Evolutionary conservation across 2,888 invertebrate genomes (phyloP), one percentile per base, ranked within the genome.

Genomic region (Dryomyza anilis): DNA sequence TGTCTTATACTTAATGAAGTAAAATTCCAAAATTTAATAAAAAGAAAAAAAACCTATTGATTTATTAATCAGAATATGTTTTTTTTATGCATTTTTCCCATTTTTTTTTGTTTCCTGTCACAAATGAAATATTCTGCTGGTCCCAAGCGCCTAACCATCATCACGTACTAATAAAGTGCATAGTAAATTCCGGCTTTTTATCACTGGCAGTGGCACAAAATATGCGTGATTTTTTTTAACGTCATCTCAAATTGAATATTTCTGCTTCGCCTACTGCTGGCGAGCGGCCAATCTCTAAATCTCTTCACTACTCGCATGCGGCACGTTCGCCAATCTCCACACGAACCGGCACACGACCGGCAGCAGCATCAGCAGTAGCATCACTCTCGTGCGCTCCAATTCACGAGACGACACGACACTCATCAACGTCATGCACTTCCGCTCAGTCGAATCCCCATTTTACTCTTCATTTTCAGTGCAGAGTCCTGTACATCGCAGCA

Each of bases 231-330:
- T n/a, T n/a, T n/a, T n/a, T n/a, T n/a, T n/a, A n/a, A n/a, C n/a
- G n/a, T n/a, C 33, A 21, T 16, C 19, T 53, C 33, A 30, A 53
- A 21, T 53, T 53, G 30, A 33, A 53, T 53, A 30, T 33, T 53
- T 53, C 19, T 29, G 30, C 10, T 36, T 14, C 36, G 39, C 12
- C 39, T 56, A 39, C 36, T n/a, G n/a, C n/a, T n/a, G n/a, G n/a
- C n/a, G n/a, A n/a, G n/a, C n/a, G n/a, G n/a, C n/a, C n/a, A n/a
- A 36, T 6, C 6, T 23, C 36, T 36, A 39, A 56, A 56, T 39
- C 36, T 14, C 36, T 36, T 12, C 14, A 19, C 53, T 30, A 10
- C 19, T 30, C 16, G 8, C 10, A 16, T 27, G 12, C 53, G 7
- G 21, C 53, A 30, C n/a, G n/a, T n/a, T n/a, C n/a, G n/a, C n/a